Percentiles rank a stretch among this genome's conserved stretches.
Conservation (phyloP, 1,140 invertebrate species). For the Paraescarpia echinospica region DNA sequence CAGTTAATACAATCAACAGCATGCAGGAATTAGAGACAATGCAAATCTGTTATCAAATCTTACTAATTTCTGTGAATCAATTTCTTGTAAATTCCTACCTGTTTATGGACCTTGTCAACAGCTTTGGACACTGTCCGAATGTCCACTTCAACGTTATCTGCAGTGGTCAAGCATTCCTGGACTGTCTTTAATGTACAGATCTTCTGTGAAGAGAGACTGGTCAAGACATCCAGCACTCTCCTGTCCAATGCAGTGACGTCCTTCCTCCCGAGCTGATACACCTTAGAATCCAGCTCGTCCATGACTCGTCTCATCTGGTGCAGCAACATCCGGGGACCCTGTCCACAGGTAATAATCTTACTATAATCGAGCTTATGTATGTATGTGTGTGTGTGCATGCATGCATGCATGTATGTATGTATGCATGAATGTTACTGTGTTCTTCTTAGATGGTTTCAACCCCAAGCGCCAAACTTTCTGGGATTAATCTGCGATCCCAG, state of each 20-base stretch:
- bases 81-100: background rate
- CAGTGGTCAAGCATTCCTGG: background rate
- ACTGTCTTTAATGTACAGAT: background rate
- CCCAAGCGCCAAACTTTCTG: too few species aligned
- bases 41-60: background rate
- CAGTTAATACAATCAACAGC: background rate
- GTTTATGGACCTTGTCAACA: background rate
- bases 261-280: background rate
- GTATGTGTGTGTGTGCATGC: too few species aligned
- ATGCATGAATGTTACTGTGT: too few species aligned
- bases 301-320: background rate
- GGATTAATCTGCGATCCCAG: too few species aligned
- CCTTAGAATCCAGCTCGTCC: background rate
- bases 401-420: too few species aligned
- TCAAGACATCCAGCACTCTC: background rate
- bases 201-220: background rate
- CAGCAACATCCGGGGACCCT: background rate
- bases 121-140: background rate
- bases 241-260: background rate
- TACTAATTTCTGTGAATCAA: background rate
- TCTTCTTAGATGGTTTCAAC: too few species aligned
- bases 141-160: background rate
- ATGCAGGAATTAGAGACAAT: background rate
- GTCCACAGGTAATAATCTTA: background rate
- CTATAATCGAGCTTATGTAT: too few species aligned